Base-by-base conservation (phyloP, 2,888 invertebrate genomes). In the Clistopyga incitator region DNA sequence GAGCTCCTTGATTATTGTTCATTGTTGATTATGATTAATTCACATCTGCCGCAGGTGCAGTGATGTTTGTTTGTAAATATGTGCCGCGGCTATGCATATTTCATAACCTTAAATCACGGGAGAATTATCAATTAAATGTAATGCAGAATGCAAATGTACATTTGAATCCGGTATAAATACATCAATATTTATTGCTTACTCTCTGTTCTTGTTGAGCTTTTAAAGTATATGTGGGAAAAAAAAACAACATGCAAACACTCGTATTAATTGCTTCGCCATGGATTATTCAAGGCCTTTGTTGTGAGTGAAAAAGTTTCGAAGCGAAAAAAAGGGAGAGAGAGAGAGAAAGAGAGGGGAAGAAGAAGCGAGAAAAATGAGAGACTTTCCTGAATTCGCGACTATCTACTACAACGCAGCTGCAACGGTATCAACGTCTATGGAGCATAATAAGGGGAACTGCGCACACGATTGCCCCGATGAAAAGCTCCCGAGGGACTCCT, bases 401-500 rank as follows among this genome's bases (percentile, higher is more conserved):
- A 56, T 50, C 18, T 29, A 67, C 18, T 29, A 67, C 38, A 45
- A n/a, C 38, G 29, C 6, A 64, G 65, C 47, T 47, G 25, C 76
- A 56, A 47, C 67, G 71, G 65, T 70, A 75, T 84, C 81, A 65
- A 65, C 75, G 38, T 59, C 78, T 71, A 76, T 78, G 78, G 64
- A 74, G 79, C 77, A 79, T 81, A 84, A 85, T 84, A 82, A 81
- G 81, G 71, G 70, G 38, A 38, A 75, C 38, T 80, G 56, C 42
- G 47, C 78, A 50, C 75, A 50, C 75, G 75, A 84, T 78, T 84
- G 78, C 75, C 78, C 54, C 64, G 78, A 78, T 84, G 78, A 76
- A 84, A 84, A 81, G 84, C 78, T 78, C 84, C 78, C 82, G 84
- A 86, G 86, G 85, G 88, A 84, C 82, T 85, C 85, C 70, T 85